Conservation (phyloP, 2,113 vertebrate species). For the Neolamprologus sp. region DNA sequence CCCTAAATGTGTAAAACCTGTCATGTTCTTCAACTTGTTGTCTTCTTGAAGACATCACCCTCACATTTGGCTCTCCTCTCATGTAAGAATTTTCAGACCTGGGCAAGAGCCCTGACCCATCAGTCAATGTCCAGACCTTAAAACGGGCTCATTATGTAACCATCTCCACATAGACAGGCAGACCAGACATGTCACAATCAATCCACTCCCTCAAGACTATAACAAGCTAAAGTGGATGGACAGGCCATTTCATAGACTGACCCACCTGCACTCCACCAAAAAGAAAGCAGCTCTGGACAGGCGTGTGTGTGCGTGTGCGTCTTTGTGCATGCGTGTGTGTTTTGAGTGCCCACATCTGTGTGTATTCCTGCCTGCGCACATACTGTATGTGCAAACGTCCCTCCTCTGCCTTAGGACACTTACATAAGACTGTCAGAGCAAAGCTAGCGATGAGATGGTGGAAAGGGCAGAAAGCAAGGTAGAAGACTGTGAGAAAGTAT, state of each 20-base stretch:
- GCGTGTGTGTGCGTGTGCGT: not conserved
- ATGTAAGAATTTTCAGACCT: not conserved
- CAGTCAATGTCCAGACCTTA: conserved; percentile 18
- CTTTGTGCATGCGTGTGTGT: not conserved
- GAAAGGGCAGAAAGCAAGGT: conserved; percentile 27
- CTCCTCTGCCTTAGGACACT: conserved; percentile 20
- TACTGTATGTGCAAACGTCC: conserved; percentile 18
- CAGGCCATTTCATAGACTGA: conserved; percentile 30
- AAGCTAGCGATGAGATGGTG: conserved; percentile 24
- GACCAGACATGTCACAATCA: conserved; percentile 50
- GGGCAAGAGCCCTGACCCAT: conserved; percentile 12
- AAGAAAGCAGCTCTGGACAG: conserved; percentile 13
- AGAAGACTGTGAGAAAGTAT: conserved; percentile 10
- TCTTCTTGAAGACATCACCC: not conserved
- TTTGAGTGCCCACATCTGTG: not conserved
- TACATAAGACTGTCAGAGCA: conserved; percentile 45
- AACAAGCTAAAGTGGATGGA: conserved; percentile 50
- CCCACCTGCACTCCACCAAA: not conserved
- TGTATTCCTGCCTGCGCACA: not conserved
- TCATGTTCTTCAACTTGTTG: not conserved
- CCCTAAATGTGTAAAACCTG: not conserved
- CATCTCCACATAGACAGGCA: conserved; percentile 20
- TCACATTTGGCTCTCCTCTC: not conserved
- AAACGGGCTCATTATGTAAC: conserved; percentile 49
- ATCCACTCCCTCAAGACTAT: conserved; percentile 43